These are phyloP conservation scores for Aphaenogaster rudis DNA, from an alignment of 1,140 invertebrate genomes.

Conservation along the genomic window DNA sequence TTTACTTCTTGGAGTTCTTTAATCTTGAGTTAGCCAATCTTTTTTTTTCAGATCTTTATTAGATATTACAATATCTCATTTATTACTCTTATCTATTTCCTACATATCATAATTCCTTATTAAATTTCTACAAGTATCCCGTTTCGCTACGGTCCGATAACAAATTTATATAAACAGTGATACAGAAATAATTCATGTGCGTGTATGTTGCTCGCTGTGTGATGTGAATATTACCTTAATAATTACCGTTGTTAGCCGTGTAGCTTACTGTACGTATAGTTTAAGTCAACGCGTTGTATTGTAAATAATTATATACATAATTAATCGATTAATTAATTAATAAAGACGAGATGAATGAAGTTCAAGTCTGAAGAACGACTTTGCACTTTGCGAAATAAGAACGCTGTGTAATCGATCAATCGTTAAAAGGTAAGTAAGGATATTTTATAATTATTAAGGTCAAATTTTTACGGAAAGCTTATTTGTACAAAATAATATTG, in stretches of 20 bases:
- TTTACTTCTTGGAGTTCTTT: not conserved
- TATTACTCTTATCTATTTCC: not conserved
- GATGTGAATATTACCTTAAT: conserved; percentile 43
- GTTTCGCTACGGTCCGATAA: not conserved
- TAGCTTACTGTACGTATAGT: conserved; percentile 20
- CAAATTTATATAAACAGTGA: not conserved
- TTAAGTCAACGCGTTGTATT: conserved; percentile 45
- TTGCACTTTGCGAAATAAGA: conserved; percentile 15
- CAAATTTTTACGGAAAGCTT: not conserved
- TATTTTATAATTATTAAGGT: conserved; percentile 7
- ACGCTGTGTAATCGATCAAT: not conserved
- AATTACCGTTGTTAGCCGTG: conserved; percentile 17
- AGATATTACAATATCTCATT: not conserved
- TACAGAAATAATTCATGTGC: conserved; percentile 7
- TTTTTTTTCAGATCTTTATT: not conserved
- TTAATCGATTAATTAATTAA: conserved; percentile 42
- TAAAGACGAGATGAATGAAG: conserved; percentile 42
- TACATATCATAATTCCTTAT: conserved; percentile 4
- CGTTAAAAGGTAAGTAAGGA: conserved; percentile 20
- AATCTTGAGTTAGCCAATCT: not conserved
- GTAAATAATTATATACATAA: conserved; percentile 29
- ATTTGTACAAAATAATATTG: not conserved
- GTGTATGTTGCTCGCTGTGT: conserved; percentile 11
- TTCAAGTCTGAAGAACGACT: conserved; percentile 4
- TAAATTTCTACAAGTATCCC: conserved; percentile 14